phyloP scores from a whole-genome alignment of 2,113 vertebrate genomes.

The Capra hircus region DNA sequence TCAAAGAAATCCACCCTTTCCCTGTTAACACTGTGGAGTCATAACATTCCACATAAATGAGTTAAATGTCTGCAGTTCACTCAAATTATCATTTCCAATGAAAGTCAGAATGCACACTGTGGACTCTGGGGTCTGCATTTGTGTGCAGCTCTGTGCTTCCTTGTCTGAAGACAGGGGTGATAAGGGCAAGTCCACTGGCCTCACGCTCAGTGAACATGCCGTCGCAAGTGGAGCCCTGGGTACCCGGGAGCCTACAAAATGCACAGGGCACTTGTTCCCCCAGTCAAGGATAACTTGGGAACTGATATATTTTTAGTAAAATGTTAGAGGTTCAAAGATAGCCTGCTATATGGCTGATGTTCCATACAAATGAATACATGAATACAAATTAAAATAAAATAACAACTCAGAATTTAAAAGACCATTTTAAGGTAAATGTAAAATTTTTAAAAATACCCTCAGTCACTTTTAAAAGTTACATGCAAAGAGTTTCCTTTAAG shows the following conservation, averaged over 20 bases:
- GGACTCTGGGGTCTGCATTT: neutral
- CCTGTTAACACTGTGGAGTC: neutral
- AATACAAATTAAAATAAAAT: neutral
- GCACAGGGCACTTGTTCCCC: accelerated
- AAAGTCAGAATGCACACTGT: accelerated
- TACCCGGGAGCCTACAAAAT: accelerated
- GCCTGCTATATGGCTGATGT: neutral
- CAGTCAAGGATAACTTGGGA: neutral
- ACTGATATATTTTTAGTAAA: neutral
- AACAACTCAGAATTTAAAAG: neutral
- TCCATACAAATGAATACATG: neutral
- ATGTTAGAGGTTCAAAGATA: neutral
- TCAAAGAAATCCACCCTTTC: neutral
- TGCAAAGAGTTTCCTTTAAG: neutral
- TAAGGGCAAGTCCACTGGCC: no score
- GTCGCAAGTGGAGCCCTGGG: accelerated
- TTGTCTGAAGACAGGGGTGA: accelerated
- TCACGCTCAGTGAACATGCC: accelerated
- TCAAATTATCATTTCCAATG: no score
- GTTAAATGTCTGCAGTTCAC: neutral
- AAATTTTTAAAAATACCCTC: neutral
- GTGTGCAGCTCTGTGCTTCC: neutral
- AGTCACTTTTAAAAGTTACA: neutral
- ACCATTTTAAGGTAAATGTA: neutral
- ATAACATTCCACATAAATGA: neutral